These are phyloP conservation scores for Siniperca obscura DNA, from an alignment of 2,797 vertebrate species.

Conservation along the genomic window DNA sequence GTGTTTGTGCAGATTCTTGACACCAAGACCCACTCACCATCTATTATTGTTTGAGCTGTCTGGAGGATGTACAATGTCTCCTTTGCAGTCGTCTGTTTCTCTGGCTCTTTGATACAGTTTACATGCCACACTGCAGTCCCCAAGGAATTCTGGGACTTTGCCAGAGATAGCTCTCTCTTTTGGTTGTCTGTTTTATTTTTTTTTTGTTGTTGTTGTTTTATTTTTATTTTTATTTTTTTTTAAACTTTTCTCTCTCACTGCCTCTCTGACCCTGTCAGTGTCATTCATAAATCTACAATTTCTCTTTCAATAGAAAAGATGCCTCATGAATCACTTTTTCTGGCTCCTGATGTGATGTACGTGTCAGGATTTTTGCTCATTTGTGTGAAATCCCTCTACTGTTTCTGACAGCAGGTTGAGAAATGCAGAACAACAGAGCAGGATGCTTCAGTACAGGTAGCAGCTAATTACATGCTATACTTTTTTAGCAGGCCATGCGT, in stretches of 20 bases:
- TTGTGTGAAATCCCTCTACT: conserved; percentile 23
- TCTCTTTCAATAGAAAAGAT: not conserved
- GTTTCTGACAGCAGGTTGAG: conserved; percentile 26
- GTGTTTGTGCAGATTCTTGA: conserved; percentile 16
- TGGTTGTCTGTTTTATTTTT: conserved; percentile 1
- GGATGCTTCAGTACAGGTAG: conserved; percentile 61
- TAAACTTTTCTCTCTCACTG: not conserved
- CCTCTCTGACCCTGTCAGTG: conserved; percentile 16
- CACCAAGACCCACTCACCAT: conserved; percentile 6
- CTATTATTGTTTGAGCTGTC: conserved; percentile 13
- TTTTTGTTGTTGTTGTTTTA: not conserved
- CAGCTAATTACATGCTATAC: conserved; percentile 47
- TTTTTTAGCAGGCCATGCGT: conserved; percentile 12
- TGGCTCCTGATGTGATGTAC: conserved; percentile 17
- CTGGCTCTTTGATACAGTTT: conserved; percentile 18
- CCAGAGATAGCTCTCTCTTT: conserved; percentile 40
- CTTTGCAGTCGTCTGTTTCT: conserved; percentile 25
- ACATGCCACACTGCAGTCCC: conserved; percentile 31
- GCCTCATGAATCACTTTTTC: conserved; percentile 26
- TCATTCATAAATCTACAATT: not conserved
- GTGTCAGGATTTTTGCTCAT: conserved; percentile 22
- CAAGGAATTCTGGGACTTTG: conserved; percentile 35
- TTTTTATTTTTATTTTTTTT: no score
- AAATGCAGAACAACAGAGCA: conserved; percentile 44
- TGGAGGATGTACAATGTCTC: conserved; percentile 18